Evolutionary conservation across 2,797 vertebrate species (phyloP).

Genomic region (Kryptolebias ocellatus): DNA sequence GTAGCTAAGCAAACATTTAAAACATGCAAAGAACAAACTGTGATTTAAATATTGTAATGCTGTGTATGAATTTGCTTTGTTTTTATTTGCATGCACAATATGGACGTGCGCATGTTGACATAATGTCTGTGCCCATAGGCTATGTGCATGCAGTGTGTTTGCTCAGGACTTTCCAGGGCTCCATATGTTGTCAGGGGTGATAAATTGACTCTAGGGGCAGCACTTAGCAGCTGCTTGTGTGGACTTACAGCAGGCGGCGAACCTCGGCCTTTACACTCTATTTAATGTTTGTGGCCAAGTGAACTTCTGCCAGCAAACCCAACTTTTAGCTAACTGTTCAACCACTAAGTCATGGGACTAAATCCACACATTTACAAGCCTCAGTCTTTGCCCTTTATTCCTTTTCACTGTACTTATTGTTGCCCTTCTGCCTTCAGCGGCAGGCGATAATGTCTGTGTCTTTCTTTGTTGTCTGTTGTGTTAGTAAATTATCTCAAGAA

Average conservation of each 20-base stretch:
- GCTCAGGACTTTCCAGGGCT: slow-evolving; percentile 39
- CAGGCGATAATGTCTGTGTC: too few species aligned
- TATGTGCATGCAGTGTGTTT: slow-evolving; percentile 41
- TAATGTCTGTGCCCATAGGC: slow-evolving; percentile 20
- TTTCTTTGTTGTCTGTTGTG: too few species aligned
- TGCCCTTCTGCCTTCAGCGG: too few species aligned
- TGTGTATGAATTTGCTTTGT: background rate
- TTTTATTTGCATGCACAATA: slow-evolving; percentile 18
- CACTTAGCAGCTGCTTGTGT: slow-evolving; percentile 43
- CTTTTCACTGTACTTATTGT: background rate
- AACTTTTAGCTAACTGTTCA: background rate
- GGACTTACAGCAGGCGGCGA: slow-evolving; percentile 29
- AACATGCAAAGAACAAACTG: slow-evolving; percentile 9
- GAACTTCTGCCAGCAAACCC: slow-evolving; percentile 14
- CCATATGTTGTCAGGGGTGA: slow-evolving; percentile 58
- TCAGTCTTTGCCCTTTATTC: background rate
- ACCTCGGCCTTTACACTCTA: slow-evolving; percentile 8
- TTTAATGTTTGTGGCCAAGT: slow-evolving; percentile 28
- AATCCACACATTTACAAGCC: background rate
- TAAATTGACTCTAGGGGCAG: slow-evolving; percentile 52
- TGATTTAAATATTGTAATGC: background rate
- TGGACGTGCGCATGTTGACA: slow-evolving; percentile 8
- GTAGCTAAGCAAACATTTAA: slow-evolving; percentile 6
- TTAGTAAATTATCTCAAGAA: too few species aligned
- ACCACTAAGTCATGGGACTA: background rate